Evolutionary conservation across 2,888 invertebrate species (phyloP).

Genomic region (Suillia variegata): DNA sequence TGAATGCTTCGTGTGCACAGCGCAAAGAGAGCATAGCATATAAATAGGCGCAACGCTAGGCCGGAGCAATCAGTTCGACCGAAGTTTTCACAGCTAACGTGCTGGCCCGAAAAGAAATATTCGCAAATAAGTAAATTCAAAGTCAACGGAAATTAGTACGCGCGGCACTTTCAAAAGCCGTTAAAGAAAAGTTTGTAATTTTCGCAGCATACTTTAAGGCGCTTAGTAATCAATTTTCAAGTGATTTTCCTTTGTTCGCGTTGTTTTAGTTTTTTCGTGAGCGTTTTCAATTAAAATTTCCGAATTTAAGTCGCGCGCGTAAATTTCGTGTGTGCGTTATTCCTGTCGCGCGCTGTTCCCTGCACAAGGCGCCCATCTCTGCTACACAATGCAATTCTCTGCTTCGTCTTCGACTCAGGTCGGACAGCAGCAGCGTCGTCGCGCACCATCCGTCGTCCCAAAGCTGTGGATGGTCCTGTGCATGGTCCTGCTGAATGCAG

Average conservation of each 20-base stretch:
- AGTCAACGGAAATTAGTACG: too few species aligned
- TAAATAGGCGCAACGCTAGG: conserved; percentile 41
- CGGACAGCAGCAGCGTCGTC: background rate
- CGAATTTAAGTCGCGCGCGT: background rate
- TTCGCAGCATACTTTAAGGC: conserved; percentile 32
- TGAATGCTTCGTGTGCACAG: too few species aligned
- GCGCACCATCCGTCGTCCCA: background rate
- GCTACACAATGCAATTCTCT: background rate
- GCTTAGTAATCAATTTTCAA: conserved; percentile 4
- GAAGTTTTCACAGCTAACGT: conserved; percentile 37
- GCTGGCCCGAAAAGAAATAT: too few species aligned
- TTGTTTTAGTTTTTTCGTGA: background rate
- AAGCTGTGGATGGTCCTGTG: conserved; percentile 45
- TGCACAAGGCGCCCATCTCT: too few species aligned
- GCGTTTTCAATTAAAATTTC: background rate
- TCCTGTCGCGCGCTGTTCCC: background rate
- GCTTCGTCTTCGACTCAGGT: background rate
- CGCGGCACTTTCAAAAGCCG: background rate
- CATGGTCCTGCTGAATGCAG: conserved; percentile 55
- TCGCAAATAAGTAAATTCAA: too few species aligned
- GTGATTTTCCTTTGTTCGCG: background rate
- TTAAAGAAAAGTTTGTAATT: background rate
- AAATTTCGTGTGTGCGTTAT: conserved; percentile 1
- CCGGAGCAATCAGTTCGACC: conserved; percentile 42
- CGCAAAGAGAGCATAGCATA: conserved; percentile 27